Conservation (phyloP, 37 sponge, comb jelly and placozoan species). For the Petrosia ficiformis region DNA sequence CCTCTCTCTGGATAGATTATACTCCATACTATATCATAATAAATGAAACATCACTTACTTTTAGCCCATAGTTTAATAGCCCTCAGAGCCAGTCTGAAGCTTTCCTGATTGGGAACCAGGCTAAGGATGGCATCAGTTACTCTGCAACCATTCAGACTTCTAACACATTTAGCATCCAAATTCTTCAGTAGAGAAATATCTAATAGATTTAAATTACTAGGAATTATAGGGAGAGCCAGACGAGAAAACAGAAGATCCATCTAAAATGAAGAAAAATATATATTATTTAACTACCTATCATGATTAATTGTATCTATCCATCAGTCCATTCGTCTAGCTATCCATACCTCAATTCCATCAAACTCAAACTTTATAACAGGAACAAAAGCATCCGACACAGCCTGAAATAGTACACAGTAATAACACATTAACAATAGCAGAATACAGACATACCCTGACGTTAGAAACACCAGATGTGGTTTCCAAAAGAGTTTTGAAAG, state of each 20-base stretch:
- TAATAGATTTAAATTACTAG: constrained; percentile 73
- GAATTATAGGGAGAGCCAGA: constrained; percentile 81
- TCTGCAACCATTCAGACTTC: constrained; percentile 93
- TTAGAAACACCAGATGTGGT: constrained; percentile 71
- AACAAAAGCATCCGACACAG: constrained; percentile 95
- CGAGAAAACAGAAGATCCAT: constrained; percentile 97
- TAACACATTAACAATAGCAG: not conserved
- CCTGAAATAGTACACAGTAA: constrained; percentile 27
- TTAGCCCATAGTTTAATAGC: constrained; percentile 98
- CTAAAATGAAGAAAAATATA: constrained; percentile 10
- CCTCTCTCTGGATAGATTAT: constrained; percentile 69
- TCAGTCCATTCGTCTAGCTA: not conserved
- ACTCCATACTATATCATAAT: not conserved
- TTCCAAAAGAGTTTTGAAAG: constrained; percentile 70
- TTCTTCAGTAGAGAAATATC: constrained; percentile 88
- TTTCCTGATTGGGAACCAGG: constrained; percentile 92
- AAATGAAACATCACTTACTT: constrained; percentile 39
- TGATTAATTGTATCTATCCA: not conserved
- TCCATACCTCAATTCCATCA: constrained; percentile 88
- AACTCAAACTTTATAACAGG: constrained; percentile 97
- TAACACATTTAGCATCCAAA: constrained; percentile 88
- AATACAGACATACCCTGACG: constrained; percentile 55
- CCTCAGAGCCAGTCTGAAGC: constrained; percentile 87
- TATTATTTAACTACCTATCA: too few species aligned
- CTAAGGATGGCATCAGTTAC: constrained; percentile 97